Base-by-base conservation (phyloP, 1,140 invertebrate genomes). In the Drosophila repletoides region DNA sequence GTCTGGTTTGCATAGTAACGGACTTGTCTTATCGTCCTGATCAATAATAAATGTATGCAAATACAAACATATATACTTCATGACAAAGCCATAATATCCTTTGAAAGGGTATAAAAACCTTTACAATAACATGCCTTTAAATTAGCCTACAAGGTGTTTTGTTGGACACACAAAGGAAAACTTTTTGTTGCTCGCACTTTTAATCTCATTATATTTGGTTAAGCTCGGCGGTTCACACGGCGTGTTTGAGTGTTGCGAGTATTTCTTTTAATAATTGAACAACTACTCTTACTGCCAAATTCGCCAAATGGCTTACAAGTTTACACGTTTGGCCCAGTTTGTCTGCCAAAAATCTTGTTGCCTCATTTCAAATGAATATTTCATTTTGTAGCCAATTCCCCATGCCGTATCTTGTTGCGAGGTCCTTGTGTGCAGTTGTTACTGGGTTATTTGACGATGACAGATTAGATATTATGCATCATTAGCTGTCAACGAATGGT, bases 301-400 rank as follows among this genome's bases (percentile, higher is more conserved):
- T 72, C 81, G 76, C 63, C 22, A 65, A 80, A 58, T 70, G 34
- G 58, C 52, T 56, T 45, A 55, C 75, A 76, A 56, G 58, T 74
- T 77, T 67, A 80, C 75, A 74, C 76, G 43, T 68, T 67, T 56
- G 51, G 51, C 60, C 64, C 58, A 67, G 31, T 71, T 71, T 43
- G 55, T 48, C 60, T 73, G 74, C 48, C 74, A 63, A 67, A 80
- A 79, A 71, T 79, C 76, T 60, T 52, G 56, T 63, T 76, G 59
- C 72, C n/a, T n/a, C n/a, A n/a, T 65, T 72, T 45, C 66, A 76
- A 81, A 81, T 80, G 51, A 80, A 83, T 46, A 31, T 33, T 83
- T 76, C 28, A 80, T 83, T 67, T 63, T 33, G 49, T 40, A 53
- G 66, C 43, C 59, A 55, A 63, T 64, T 64, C 53, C 15, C 29